Evolutionary conservation across 2,888 invertebrate species (phyloP).

Genomic region (Athrips mouffetella): DNA sequence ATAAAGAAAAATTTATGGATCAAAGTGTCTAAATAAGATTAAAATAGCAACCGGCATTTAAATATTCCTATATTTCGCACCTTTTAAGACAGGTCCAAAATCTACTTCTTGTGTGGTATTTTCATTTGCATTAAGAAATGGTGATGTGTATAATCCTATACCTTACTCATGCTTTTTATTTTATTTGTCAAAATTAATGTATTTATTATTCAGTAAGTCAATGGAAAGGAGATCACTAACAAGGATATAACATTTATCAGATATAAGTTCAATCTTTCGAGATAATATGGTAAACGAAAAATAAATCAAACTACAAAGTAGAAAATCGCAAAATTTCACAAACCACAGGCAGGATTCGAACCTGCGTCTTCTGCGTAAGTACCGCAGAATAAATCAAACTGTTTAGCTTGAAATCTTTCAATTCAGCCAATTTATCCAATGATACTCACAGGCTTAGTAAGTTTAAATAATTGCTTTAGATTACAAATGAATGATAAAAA

Average conservation of each 20-base stretch:
- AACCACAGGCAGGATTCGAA: no score
- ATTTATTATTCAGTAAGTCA: not conserved
- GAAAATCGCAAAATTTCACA: no score
- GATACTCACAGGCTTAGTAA: no score
- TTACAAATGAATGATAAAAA: no score
- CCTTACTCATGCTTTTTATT: not conserved
- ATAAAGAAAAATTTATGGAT: not conserved
- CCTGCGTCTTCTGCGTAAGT: no score
- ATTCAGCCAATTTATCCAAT: no score
- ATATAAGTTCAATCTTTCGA: not conserved
- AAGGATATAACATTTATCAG: not conserved
- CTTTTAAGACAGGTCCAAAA: not conserved
- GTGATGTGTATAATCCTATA: not conserved
- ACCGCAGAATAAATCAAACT: no score
- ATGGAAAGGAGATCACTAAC: not conserved
- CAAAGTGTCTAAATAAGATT: not conserved
- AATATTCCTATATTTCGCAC: not conserved
- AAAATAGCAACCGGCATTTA: not conserved
- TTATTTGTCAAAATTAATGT: conserved; percentile 1
- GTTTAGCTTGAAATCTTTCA: no score
- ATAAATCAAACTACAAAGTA: no score
- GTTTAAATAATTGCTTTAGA: no score
- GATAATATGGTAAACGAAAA: not conserved
- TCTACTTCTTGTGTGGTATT: not conserved
- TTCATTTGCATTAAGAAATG: not conserved